Evolutionary conservation across 1,140 invertebrate species (phyloP), one percentile per base, ranked within the genome.

Genomic region (Drosophila carrolli): DNA sequence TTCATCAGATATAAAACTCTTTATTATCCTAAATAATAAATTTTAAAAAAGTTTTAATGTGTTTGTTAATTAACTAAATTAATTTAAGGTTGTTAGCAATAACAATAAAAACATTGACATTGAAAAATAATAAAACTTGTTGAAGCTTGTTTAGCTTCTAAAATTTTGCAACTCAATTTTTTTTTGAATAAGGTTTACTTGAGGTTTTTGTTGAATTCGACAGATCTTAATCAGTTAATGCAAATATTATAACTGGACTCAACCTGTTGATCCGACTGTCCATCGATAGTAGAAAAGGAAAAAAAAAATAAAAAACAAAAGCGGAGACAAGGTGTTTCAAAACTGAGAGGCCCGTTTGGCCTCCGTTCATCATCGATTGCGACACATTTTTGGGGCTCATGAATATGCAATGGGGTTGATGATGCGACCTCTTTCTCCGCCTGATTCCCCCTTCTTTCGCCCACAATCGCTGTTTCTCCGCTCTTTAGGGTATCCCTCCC

Each of bases 331-430:
- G 48, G 44, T 65, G 63, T 50, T 67, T 41, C 5, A 47, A 66
- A 68, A 51, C 38, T 41, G 23, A 19, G 38, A 4, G 43, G 29
- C 29, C 55, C 55, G 19, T 35, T 48, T n/a, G 47, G 61, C 50
- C 62, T 61, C 43, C 32, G 53, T 75, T 57, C 62, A 63, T 58
- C 54, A 46, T 54, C 48, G 72, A 67, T 76, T 75, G 74, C 44
- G 72, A 57, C 63, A 60, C 46, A 60, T 44, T 41, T 73, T 75
- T 40, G 13, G 54, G 37, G 23, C 57, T 78, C 82, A 85, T 85
- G 74, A 86, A 86, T 85, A 85, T 86, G 82, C 78, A 78, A 62
- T 77, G 46, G 74, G 56, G 35, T 55, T 56, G 67, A 58, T 41
- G 62, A 66, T 16, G 56, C 46, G 68, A 71, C 67, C 67, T 41